A percentile compares a stretch with the other conserved stretches of the same genome.
Conservation (phyloP, 2,797 vertebrate species). For the Ceyx erithaca region DNA sequence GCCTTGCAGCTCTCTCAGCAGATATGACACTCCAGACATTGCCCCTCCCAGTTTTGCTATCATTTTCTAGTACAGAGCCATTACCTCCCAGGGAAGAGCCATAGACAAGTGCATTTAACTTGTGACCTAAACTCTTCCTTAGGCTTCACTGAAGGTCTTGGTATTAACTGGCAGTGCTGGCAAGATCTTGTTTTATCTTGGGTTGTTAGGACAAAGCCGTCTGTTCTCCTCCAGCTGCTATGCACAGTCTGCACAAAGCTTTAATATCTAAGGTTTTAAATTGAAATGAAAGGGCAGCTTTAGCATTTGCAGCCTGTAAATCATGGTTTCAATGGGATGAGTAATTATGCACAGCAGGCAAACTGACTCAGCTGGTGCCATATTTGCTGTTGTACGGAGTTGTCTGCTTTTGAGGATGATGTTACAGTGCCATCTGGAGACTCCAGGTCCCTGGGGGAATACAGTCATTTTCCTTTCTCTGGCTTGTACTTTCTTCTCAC, state of each 20-base stretch:
- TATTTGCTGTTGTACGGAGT: not conserved
- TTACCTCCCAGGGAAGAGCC: not conserved
- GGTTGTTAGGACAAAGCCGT: not conserved
- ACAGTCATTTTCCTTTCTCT: not conserved
- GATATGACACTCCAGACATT: not conserved
- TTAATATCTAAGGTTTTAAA: not conserved
- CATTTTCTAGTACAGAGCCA: not conserved
- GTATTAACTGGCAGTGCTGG: not conserved
- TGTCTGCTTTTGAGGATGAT: slow-evolving; percentile 24
- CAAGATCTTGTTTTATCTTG: not conserved
- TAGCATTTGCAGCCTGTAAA: not conserved
- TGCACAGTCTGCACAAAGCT: not conserved
- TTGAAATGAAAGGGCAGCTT: not conserved
- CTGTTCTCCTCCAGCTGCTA: not conserved
- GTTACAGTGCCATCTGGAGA: slow-evolving; percentile 69
- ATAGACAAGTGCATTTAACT: not conserved
- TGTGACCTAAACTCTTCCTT: not conserved
- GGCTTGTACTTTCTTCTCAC: not conserved
- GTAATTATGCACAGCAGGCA: slow-evolving; percentile 25
- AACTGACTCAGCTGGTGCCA: slow-evolving; percentile 27
- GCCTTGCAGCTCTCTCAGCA: not conserved
- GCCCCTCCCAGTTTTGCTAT: not conserved
- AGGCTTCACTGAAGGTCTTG: not conserved
- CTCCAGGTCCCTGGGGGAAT: not conserved
- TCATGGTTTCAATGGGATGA: slow-evolving; percentile 1